phyloP scores from a whole-genome alignment of 2,113 vertebrate species.

The Ciconia stormi region DNA sequence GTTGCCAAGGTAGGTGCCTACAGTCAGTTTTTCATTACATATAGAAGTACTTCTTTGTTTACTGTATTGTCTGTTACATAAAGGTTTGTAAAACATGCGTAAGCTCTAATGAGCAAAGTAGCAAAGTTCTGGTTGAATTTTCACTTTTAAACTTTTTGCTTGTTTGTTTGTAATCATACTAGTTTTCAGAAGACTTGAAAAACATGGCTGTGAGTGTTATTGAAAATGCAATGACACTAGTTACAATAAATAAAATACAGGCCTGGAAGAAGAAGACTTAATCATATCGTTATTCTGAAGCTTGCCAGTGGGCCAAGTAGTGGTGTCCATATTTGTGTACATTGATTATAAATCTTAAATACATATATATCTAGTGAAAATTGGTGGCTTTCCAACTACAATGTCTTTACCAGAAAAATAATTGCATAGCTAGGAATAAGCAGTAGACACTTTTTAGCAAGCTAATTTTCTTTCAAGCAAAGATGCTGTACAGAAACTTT shows the following conservation, averaged over 20 bases:
- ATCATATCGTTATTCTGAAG: background rate
- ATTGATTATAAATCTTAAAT: background rate
- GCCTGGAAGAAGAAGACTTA: background rate
- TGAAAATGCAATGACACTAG: background rate
- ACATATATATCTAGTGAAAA: background rate
- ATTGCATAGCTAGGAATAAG: background rate
- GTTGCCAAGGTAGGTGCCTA: constrained; percentile 82
- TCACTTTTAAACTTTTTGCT: background rate
- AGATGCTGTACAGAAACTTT: background rate
- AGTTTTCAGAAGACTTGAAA: background rate
- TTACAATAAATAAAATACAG: background rate
- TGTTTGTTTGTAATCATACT: background rate
- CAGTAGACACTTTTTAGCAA: background rate
- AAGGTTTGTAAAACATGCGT: background rate
- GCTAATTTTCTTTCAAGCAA: background rate
- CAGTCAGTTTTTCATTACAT: background rate
- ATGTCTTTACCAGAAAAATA: background rate
- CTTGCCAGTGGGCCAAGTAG: background rate
- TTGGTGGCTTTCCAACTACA: background rate
- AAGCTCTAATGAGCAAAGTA: background rate
- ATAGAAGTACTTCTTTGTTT: background rate
- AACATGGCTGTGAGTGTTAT: background rate
- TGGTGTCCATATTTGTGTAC: background rate
- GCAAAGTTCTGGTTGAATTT: background rate
- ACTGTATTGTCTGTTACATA: background rate